phyloP scores from a whole-genome alignment of 2,113 vertebrate species.

The Hypomesus transpacificus region DNA sequence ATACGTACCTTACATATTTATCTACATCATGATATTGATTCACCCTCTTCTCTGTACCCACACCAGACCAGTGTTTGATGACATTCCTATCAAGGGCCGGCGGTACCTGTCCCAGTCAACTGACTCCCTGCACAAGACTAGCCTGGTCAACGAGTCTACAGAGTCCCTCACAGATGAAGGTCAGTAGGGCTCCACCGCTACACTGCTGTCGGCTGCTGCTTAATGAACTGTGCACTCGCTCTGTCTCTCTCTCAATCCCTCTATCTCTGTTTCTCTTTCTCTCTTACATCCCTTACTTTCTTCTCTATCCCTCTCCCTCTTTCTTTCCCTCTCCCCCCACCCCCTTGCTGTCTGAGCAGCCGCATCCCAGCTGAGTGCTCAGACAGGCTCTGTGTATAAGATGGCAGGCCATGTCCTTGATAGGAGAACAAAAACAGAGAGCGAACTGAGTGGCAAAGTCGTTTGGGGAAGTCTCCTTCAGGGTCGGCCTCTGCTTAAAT shows the following conservation, averaged over 20 bases:
- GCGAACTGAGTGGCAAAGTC: background rate
- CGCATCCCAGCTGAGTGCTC: constrained; percentile 26
- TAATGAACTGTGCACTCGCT: too few species aligned
- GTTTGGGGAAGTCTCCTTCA: background rate
- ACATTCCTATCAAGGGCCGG: constrained; percentile 82
- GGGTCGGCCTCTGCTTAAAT: too few species aligned
- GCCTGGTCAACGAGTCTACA: constrained; percentile 86
- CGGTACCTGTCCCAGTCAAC: constrained; percentile 92
- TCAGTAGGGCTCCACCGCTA: constrained; percentile 51
- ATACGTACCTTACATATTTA: too few species aligned
- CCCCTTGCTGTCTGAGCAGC: background rate
- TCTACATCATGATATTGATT: too few species aligned
- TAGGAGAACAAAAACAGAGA: background rate
- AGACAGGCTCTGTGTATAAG: background rate
- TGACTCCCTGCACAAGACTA: constrained; percentile 90
- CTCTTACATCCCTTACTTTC: too few species aligned
- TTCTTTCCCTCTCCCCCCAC: background rate
- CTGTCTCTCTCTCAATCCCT: too few species aligned
- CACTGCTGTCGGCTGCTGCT: too few species aligned
- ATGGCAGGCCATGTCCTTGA: background rate
- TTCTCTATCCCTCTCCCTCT: too few species aligned
- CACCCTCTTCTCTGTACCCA: constrained; percentile 17
- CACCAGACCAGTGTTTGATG: constrained; percentile 85
- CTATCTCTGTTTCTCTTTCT: too few species aligned
- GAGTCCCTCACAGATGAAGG: constrained; percentile 95